Base-by-base conservation (phyloP, 2,797 vertebrate species). In the Momotus momota region DNA sequence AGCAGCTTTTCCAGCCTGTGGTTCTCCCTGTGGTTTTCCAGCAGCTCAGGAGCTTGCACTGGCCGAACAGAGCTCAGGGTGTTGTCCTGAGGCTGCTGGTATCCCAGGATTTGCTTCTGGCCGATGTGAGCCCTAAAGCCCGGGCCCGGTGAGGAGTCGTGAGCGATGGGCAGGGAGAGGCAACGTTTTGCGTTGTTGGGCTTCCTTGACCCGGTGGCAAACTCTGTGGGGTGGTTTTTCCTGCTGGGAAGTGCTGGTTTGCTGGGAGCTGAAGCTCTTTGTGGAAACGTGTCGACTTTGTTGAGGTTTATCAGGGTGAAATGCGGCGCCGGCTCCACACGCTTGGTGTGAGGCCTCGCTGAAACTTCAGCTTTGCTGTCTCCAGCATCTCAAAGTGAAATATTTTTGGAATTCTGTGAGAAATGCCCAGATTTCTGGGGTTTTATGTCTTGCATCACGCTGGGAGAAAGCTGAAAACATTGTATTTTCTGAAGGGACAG, bases 321-420 rank as follows among this genome's bases (percentile, higher is more conserved):
- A 21, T 15, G 1, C 0, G 0, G 71, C 1, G 1, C 6, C 0
- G 67, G 51, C 26, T 91, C 45, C 10, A 2, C 1, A 1, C 2
- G 43, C 54, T 35, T 1, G 2, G n/a, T 13, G 31, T 27, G 54
- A 22, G 13, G 84, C 62, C 20, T 11, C 1, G 1, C 35, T 5
- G 12, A 10, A 45, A 7, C 13, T 67, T 38, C 1, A 23, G 9
- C 78, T 55, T 33, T 2, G 61, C 61, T 2, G 1, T n/a, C 31
- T 61, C 41, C 51, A 27, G 18, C 1, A 0, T 35, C 40, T 35
- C 61, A 3, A 4, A 11, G 1, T 38, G 31, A 83, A 87, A 26
- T 43, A 9, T 10, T 67, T 35, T 73, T 1, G 38, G 35, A 55
- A 62, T 75, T 40, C 52, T 29, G 19, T 40, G 38, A 23, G 61